These are phyloP conservation scores for Cosmorhoe ocellata DNA, from an alignment of 2,888 invertebrate genomes.

Conservation along the genomic window DNA sequence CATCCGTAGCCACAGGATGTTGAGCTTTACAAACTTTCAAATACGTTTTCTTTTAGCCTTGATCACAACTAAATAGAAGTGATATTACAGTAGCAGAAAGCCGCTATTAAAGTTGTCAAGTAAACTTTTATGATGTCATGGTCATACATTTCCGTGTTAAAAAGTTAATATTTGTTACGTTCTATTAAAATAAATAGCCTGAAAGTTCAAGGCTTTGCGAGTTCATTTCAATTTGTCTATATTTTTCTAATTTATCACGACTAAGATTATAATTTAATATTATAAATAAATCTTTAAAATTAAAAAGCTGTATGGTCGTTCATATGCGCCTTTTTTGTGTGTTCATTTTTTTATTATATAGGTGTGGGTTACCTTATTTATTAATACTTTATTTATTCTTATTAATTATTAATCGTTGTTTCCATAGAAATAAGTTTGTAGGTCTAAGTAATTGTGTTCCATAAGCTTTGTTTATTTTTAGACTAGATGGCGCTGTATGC, in stretches of 20 bases:
- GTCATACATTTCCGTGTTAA: constrained; percentile 49
- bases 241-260: constrained; percentile 1
- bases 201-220: constrained; percentile 33
- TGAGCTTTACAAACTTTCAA: constrained; percentile 30
- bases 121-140: constrained; percentile 45
- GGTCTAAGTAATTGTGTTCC: too few relatives aligned
- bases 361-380: too few relatives aligned
- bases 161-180: constrained; percentile 36
- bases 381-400: too few relatives aligned
- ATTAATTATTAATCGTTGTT: too few relatives aligned
- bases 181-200: constrained; percentile 27
- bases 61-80: constrained; percentile 11
- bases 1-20: constrained; percentile 75
- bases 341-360: too few relatives aligned
- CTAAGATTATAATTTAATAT: not conserved
- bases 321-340: too few relatives aligned
- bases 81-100: constrained; percentile 11
- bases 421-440: too few relatives aligned
- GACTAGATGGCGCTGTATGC: too few relatives aligned
- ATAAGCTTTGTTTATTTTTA: too few relatives aligned
- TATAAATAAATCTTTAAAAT: too few relatives aligned
- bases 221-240: constrained; percentile 39
- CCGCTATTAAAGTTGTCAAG: constrained; percentile 7
- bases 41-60: constrained; percentile 7
- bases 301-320: too few relatives aligned